phyloP scores from a whole-genome alignment of 2,797 vertebrate genomes.

The Rhinogobio ventralis region DNA sequence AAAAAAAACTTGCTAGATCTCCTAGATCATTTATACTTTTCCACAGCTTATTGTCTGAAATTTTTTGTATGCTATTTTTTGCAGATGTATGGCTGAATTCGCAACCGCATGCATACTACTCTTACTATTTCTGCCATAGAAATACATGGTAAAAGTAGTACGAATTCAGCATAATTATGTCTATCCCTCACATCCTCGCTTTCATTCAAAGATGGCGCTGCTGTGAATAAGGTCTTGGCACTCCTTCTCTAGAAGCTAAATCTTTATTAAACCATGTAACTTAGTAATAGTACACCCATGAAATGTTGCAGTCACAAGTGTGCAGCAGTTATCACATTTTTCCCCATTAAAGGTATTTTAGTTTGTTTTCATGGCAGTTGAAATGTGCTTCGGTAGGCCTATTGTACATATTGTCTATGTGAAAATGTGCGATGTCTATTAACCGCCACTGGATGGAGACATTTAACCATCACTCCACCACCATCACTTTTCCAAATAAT shows the following conservation, averaged over 20 bases:
- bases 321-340: neutral
- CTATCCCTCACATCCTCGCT: neutral
- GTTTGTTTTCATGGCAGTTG: neutral
- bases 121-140: too few species aligned
- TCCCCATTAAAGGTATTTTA: neutral
- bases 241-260: neutral
- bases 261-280: neutral
- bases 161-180: too few species aligned
- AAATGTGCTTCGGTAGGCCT: neutral
- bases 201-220: neutral
- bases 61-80: too few species aligned
- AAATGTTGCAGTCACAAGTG: neutral
- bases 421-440: neutral
- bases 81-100: too few species aligned
- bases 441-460: conserved; percentile 21
- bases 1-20: too few species aligned
- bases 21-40: too few species aligned
- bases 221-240: neutral
- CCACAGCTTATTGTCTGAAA: too few species aligned
- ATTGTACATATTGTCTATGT: neutral
- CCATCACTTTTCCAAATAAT: too few species aligned
- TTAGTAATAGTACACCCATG: neutral
- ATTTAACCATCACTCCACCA: neutral
- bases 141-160: too few species aligned
- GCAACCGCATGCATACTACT: too few species aligned